Base-by-base conservation (phyloP, 1,140 invertebrate genomes). In the Drosophila seguyi region DNA sequence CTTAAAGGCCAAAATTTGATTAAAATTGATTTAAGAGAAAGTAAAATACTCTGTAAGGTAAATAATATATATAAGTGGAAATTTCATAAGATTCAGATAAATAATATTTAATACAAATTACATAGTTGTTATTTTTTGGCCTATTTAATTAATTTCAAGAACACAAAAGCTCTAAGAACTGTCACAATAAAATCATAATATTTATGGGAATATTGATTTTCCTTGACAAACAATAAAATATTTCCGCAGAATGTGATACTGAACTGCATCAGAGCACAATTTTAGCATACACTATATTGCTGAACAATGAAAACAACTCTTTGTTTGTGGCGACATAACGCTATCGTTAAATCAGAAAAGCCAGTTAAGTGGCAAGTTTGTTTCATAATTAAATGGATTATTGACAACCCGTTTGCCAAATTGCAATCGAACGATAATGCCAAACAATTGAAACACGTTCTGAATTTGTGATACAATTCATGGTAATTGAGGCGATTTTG, bases 401-500 rank as follows among this genome's bases (percentile, higher is more conserved):
- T 74, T 74, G 71, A 61, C 71, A 74, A 42, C 29, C 39, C 38
- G 20, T 73, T 73, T 73, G 39, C 55, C 29, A 25, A 80, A 75
- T 80, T 76, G 81, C 72, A 85, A 81, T 67, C 58, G 66, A 38
- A 39, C 63, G 41, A 76, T 72, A 80, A 80, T 80, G 31, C 20
- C 34, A 45, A 52, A 76, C 48, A 84, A 62, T 62, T 45, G 60
- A 47, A 45, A 22, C 39, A 25, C 29, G 52, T 58, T 14, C 39
- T 34, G 57, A 27, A 57, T 63, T 42, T 52, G 52, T 59, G 20
- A 53, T 41, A 41, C 31, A 63, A 67, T 67, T 59, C 63, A 56
- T 50, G 18, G 38, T 38, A 72, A 44, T 58, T 55, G 20, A 29
- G 29, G 27, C 66, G 14, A 47, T 34, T 39, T 65, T 36, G 27